These are phyloP conservation scores for Scaeva pyrastri DNA, from an alignment of 2,888 invertebrate genomes.

Conservation along the genomic window DNA sequence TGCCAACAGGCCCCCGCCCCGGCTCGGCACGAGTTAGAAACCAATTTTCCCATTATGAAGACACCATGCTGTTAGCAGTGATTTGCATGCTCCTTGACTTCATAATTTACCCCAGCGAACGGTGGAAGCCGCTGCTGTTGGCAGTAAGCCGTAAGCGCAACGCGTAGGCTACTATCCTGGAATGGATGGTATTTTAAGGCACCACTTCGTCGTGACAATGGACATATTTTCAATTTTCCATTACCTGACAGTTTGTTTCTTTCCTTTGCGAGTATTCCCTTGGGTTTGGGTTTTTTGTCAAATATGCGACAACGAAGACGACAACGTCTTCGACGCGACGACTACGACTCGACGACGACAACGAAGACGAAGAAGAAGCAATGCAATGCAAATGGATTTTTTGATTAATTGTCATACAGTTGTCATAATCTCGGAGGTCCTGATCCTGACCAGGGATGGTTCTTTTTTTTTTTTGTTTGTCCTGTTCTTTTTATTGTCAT, in stretches of 20 bases:
- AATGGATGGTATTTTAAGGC: slow-evolving; percentile 50
- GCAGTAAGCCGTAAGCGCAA: slow-evolving; percentile 13
- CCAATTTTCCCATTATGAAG: slow-evolving; percentile 76
- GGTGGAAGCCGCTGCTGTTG: slow-evolving; percentile 49
- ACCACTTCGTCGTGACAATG: slow-evolving; percentile 59
- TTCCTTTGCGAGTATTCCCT: slow-evolving; percentile 1
- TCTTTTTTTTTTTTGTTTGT: slow-evolving; percentile 3
- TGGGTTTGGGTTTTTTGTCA: background rate
- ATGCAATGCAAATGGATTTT: slow-evolving; percentile 29
- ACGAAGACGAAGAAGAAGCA: slow-evolving; percentile 4
- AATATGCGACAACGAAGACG: background rate
- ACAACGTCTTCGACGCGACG: too few species aligned
- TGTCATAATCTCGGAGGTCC: slow-evolving; percentile 72
- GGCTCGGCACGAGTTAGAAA: slow-evolving; percentile 73
- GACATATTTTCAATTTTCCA: slow-evolving; percentile 75
- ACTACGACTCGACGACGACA: background rate
- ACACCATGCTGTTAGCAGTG: slow-evolving; percentile 76
- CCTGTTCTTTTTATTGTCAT: slow-evolving; percentile 1
- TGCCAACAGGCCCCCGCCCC: background rate
- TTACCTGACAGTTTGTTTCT: slow-evolving; percentile 48
- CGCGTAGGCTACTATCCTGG: slow-evolving; percentile 45
- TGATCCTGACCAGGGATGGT: slow-evolving; percentile 68
- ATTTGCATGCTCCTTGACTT: slow-evolving; percentile 76
- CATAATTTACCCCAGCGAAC: slow-evolving; percentile 69
- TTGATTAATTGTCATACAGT: slow-evolving; percentile 74